Conservation (phyloP, 35 echinoderm and acorn worm species). For the Amphiura filiformis region DNA sequence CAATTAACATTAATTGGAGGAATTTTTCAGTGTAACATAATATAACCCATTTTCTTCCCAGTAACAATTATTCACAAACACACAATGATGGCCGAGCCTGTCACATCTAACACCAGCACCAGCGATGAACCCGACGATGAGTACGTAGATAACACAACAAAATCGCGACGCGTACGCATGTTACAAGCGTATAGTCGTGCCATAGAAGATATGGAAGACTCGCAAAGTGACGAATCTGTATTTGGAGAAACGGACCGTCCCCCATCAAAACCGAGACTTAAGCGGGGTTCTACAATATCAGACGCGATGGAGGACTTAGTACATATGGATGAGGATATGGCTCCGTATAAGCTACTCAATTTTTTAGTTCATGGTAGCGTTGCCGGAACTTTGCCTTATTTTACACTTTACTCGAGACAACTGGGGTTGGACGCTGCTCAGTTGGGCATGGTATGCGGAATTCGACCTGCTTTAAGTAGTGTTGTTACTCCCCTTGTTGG, state of each 20-base stretch:
- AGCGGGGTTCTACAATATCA: background rate
- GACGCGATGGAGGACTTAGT: background rate
- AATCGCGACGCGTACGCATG: background rate
- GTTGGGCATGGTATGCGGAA: background rate
- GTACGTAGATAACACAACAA: background rate
- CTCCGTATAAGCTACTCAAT: background rate
- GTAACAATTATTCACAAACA: no score
- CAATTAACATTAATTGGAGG: no score
- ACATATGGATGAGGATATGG: background rate
- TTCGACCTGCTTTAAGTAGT: background rate
- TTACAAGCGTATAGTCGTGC: background rate
- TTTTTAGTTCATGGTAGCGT: background rate
- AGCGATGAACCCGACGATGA: background rate
- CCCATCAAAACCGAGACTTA: background rate
- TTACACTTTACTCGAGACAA: background rate
- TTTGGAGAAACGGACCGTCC: background rate
- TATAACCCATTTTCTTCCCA: no score
- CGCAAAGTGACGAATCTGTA: background rate
- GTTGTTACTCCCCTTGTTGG: background rate
- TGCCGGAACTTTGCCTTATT: background rate
- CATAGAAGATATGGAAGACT: background rate
- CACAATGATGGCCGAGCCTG: no score
- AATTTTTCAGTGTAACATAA: no score
- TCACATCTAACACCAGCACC: no score
- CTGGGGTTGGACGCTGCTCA: background rate